Percentiles rank a stretch among this genome's conserved stretches.
These are phyloP conservation scores for Drosophila nebulosa DNA, from an alignment of 1,140 invertebrate species.

Conservation along the genomic window DNA sequence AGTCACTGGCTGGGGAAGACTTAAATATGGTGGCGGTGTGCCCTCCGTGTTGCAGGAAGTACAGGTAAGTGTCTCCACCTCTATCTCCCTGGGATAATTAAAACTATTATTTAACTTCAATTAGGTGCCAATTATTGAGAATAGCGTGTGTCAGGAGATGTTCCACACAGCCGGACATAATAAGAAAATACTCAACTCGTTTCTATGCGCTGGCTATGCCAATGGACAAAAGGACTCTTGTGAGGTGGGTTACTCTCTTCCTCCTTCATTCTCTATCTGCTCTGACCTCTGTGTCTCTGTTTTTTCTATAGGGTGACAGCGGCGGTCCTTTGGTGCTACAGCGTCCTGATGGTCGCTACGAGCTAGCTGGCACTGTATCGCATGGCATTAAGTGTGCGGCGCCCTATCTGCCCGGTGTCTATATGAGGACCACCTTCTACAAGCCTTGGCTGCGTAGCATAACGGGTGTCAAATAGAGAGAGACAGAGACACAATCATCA, in stretches of 20 bases:
- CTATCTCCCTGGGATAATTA: background rate
- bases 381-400: constrained; percentile 97
- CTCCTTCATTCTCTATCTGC: background rate
- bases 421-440: constrained; percentile 95
- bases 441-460: constrained; percentile 94
- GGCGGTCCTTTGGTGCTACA: constrained; percentile 94
- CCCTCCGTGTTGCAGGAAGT: constrained; percentile 95
- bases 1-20: constrained; percentile 89
- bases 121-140: constrained; percentile 93
- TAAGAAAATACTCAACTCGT: constrained; percentile 93
- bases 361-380: constrained; percentile 95
- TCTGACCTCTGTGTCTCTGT: background rate
- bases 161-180: constrained; percentile 93
- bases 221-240: constrained; percentile 96
- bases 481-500: background rate
- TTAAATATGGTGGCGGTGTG: constrained; percentile 90
- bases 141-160: constrained; percentile 95
- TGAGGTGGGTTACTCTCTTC: constrained; percentile 85
- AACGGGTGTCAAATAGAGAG: constrained; percentile 86
- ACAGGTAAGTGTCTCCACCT: constrained; percentile 82
- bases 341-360: constrained; percentile 91
- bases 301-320: constrained; percentile 90
- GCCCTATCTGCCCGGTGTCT: constrained; percentile 93
- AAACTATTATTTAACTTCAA: constrained; percentile 25
- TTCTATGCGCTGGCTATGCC: constrained; percentile 96